phyloP scores from a whole-genome alignment of 2,888 invertebrate species.

The Rambutsinella grinnellia region DNA sequence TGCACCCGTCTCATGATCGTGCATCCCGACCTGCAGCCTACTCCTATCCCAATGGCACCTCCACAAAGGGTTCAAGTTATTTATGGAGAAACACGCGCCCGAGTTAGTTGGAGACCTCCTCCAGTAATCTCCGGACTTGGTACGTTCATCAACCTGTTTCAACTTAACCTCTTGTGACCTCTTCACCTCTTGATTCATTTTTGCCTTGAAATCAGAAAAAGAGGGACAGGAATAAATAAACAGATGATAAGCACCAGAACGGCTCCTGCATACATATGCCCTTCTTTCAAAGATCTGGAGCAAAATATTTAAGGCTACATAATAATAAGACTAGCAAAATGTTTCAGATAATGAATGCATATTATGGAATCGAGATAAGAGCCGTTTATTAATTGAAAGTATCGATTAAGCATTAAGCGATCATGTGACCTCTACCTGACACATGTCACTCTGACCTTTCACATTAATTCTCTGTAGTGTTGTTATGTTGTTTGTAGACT shows the following conservation, averaged over 20 bases:
- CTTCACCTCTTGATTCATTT: constrained; percentile 28
- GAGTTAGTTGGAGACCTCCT: constrained; percentile 80
- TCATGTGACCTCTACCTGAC: background rate
- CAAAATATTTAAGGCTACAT: too few relatives aligned
- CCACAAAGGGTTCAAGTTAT: constrained; percentile 86
- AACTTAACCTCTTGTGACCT: constrained; percentile 38
- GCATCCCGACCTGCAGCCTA: constrained; percentile 81
- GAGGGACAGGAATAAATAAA: background rate
- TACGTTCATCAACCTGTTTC: constrained; percentile 68
- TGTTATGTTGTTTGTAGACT: background rate
- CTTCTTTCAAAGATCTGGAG: too few relatives aligned
- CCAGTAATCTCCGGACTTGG: constrained; percentile 82
- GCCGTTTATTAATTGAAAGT: too few relatives aligned
- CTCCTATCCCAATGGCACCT: constrained; percentile 83
- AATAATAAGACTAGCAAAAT: too few relatives aligned
- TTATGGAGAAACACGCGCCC: constrained; percentile 73
- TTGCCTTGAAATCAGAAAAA: constrained; percentile 37
- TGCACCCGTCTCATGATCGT: constrained; percentile 73
- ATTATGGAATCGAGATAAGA: too few relatives aligned
- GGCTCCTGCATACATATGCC: too few relatives aligned
- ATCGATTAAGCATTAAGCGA: too few relatives aligned
- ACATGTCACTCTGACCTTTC: background rate
- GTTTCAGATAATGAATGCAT: too few relatives aligned
- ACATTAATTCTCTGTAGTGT: background rate
- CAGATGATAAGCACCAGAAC: too few relatives aligned